Percentiles rank a stretch among this genome's conserved stretches.
phyloP scores from a whole-genome alignment of 1,140 invertebrate genomes.

The Hirudo medicinalis region DNA sequence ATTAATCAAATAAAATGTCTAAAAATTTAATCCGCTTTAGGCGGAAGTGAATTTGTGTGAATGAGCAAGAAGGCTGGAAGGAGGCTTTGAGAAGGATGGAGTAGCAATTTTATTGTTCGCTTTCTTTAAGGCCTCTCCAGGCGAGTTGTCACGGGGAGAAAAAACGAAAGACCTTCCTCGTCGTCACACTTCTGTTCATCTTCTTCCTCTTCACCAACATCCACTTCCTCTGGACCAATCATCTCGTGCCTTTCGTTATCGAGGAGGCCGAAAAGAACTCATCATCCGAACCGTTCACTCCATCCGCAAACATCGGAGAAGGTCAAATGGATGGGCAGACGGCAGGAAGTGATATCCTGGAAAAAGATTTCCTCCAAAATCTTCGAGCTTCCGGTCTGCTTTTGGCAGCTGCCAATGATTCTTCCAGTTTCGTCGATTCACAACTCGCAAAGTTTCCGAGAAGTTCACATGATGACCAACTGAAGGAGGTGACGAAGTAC shows the following conservation, averaged over 20 bases:
- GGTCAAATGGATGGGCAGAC: too few species aligned
- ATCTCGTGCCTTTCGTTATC: constrained; percentile 20
- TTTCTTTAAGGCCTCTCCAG: too few species aligned
- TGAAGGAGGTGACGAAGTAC: not conserved
- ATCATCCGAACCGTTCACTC: not conserved
- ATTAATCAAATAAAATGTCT: too few species aligned
- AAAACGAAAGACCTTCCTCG: constrained; percentile 6
- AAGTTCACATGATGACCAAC: not conserved
- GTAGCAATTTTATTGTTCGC: too few species aligned
- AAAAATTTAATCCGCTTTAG: too few species aligned
- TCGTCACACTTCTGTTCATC: constrained; percentile 19
- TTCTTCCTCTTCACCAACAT: constrained; percentile 24
- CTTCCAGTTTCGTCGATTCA: constrained; percentile 13
- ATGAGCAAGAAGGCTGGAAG: too few species aligned
- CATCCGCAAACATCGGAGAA: too few species aligned
- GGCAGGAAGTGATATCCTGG: not conserved
- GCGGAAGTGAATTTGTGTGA: too few species aligned
- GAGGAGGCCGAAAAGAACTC: constrained; percentile 17
- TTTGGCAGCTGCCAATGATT: constrained; percentile 19
- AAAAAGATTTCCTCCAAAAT: constrained; percentile 13
- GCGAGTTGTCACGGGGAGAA: constrained; percentile 1
- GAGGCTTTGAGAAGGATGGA: too few species aligned
- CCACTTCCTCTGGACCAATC: constrained; percentile 23
- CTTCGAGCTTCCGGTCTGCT: constrained; percentile 21
- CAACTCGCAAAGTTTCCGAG: not conserved